phyloP scores from a whole-genome alignment of 2,888 invertebrate genomes.

The Altica lythri region DNA sequence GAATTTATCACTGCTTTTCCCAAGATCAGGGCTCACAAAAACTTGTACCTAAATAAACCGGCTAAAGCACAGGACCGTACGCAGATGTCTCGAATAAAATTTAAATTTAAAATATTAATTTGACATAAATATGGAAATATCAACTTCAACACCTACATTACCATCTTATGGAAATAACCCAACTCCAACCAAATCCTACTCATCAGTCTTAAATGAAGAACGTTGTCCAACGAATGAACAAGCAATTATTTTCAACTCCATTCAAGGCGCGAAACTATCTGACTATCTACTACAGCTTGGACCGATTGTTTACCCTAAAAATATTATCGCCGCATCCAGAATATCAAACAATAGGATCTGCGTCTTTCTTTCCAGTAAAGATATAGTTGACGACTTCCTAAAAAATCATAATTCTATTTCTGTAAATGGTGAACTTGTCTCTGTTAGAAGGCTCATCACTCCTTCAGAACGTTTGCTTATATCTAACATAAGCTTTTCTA shows the following conservation, averaged over 20 bases:
- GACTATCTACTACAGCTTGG: conserved; percentile 10
- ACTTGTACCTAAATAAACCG: neutral
- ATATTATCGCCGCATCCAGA: no score
- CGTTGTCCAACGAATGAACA: neutral
- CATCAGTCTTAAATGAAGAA: conserved; percentile 7
- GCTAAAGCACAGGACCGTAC: neutral
- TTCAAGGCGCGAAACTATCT: neutral
- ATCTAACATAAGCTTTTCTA: no score
- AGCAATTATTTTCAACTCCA: neutral
- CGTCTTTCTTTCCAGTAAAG: no score
- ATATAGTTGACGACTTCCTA: no score
- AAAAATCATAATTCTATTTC: no score
- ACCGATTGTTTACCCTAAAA: conserved; percentile 1
- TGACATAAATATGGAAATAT: neutral
- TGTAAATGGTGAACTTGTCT: no score
- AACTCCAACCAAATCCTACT: neutral
- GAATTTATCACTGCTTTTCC: no score
- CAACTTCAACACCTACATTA: neutral
- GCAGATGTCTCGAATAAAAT: neutral
- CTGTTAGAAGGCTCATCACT: no score
- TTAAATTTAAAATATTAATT: neutral
- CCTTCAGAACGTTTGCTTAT: no score
- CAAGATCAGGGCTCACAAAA: neutral
- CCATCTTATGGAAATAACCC: neutral
- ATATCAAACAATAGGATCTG: no score